phyloP scores from a whole-genome alignment of 2,113 vertebrate genomes.

The Oophaga pumilio region DNA sequence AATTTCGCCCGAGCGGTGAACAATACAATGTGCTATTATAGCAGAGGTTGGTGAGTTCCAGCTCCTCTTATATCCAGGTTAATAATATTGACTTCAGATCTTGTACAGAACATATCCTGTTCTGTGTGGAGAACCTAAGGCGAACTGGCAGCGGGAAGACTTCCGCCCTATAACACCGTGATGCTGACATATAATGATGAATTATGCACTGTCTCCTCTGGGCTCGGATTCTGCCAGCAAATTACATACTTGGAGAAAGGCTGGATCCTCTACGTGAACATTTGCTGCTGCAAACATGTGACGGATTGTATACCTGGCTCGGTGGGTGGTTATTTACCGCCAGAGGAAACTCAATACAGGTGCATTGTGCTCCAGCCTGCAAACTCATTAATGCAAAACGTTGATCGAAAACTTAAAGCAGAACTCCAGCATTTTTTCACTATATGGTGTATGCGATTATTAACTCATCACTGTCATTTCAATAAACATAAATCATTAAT shows the following conservation, averaged over 20 bases:
- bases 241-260: constrained; percentile 29
- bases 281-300: not conserved
- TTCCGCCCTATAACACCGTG: constrained; percentile 22
- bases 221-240: constrained; percentile 39
- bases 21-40: constrained; percentile 6
- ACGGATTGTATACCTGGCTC: not conserved
- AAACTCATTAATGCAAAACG: not conserved
- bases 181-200: constrained; percentile 15
- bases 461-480: too few species aligned
- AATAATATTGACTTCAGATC: constrained; percentile 30
- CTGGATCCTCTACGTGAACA: not conserved
- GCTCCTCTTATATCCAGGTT: not conserved
- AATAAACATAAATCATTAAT: too few species aligned
- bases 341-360: not conserved
- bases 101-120: constrained; percentile 44
- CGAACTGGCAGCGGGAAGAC: constrained; percentile 30
- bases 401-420: not conserved
- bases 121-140: constrained; percentile 24
- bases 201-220: constrained; percentile 25
- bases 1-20: not conserved
- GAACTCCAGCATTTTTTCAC: too few species aligned
- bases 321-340: not conserved
- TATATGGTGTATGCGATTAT: too few species aligned
- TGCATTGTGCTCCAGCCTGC: not conserved
- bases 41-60: not conserved